Percentiles rank a stretch among this genome's conserved stretches.
phyloP scores from a whole-genome alignment of 2,888 invertebrate genomes.

The Amiota minor region DNA sequence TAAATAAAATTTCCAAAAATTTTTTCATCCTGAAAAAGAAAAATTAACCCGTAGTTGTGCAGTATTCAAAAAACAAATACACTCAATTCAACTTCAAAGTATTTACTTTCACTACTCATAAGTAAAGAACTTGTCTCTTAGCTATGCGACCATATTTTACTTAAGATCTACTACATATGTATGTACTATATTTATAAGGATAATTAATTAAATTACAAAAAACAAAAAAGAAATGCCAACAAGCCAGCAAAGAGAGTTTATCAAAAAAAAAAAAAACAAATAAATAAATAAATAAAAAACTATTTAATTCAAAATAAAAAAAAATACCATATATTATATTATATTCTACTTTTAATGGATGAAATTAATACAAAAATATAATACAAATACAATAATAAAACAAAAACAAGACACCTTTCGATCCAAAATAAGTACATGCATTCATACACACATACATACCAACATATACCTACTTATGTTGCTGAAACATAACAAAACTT shows the following conservation, averaged over 20 bases:
- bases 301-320: neutral
- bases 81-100: neutral
- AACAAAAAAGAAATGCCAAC: neutral
- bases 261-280: slow-evolving; percentile 3
- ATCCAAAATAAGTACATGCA: neutral
- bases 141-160: slow-evolving; percentile 19
- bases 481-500: neutral
- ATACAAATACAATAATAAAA: neutral
- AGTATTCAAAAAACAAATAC: neutral
- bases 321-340: too few species aligned
- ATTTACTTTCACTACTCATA: too few species aligned
- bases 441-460: neutral
- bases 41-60: neutral
- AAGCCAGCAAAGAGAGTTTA: slow-evolving; percentile 1
- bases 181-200: neutral
- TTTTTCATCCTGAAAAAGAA: neutral
- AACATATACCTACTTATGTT: too few species aligned
- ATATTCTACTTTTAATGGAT: slow-evolving; percentile 10
- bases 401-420: slow-evolving; percentile 5
- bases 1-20: neutral
- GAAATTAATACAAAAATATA: neutral
- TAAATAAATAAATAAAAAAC: slow-evolving; percentile 1
- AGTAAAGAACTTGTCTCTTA: slow-evolving; percentile 11
- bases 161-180: neutral
- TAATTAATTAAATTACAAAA: neutral